Base-by-base conservation (phyloP, 2,113 vertebrate species). In the Corynorhinus townsendii region DNA sequence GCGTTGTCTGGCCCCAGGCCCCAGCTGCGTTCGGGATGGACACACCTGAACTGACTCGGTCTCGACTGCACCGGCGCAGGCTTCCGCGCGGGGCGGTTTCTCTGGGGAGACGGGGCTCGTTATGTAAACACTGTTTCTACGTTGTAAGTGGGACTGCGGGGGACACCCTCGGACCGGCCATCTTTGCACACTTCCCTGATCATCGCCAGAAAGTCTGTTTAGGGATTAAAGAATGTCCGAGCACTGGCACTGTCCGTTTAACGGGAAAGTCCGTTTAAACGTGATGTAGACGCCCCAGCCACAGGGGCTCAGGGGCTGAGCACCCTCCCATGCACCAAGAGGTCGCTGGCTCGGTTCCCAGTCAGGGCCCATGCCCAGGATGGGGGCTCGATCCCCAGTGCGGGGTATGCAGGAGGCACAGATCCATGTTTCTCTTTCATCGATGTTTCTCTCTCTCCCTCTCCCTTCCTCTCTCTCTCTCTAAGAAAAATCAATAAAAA, bases 51-150 rank as follows among this genome's bases (percentile, higher is more conserved):
- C 52, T 2, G 64, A 30, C 45, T 7, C 33, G 0, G 3, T 30
- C 2, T 0, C 1, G 0, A 19, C 35, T 12, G 0, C 0, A 1
- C 10, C 6, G 4, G 56, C 17, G 17, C 20, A 0, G 40, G 6
- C 20, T 59, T 30, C 43, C 33, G 47, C 9, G 0, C 0, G 17
- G 38, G 66, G 56, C 73, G 66, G 19, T 11, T 19, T 30, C n/a
- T 38, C 52, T 62, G 33, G 11, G 30, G 35, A 66, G 43, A 28
- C 35, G 5, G 43, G n/a, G 2, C 52, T 40, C 33, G 11, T 22
- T 68, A 79, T 47, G 43, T 38, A 38, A 11, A 7, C 4, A 4
- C 35, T 11, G 59, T 62, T 35, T 72, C 17, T 15, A 3, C 15
- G 49, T 24, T 30, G 0, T 7, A 20, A 20, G 28, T 7, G 52